phyloP scores from a whole-genome alignment of 2,797 vertebrate species.

The Argyrosomus regius region DNA sequence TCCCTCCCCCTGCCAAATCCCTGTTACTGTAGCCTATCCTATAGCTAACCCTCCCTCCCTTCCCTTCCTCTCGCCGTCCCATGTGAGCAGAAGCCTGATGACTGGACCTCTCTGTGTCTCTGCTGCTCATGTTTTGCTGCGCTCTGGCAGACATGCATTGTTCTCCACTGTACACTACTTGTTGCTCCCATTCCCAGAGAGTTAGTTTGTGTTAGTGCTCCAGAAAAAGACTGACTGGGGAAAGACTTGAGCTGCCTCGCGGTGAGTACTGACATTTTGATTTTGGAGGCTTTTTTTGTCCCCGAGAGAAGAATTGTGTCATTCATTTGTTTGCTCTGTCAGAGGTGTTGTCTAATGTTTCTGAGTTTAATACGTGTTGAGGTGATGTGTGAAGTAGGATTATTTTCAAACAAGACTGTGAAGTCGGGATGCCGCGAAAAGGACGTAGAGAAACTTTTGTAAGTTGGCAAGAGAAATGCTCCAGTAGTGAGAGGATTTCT shows the following conservation, averaged over 20 bases:
- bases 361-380: background rate
- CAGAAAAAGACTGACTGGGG: slow-evolving; percentile 36
- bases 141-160: slow-evolving; percentile 81
- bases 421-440: background rate
- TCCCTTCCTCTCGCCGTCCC: slow-evolving; percentile 66
- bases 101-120: slow-evolving; percentile 79
- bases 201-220: slow-evolving; percentile 42
- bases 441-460: slow-evolving; percentile 5
- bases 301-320: slow-evolving; percentile 25
- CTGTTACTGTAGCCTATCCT: slow-evolving; percentile 67
- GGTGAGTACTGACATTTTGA: slow-evolving; percentile 70
- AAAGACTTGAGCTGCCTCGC: slow-evolving; percentile 37
- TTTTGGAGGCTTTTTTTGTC: slow-evolving; percentile 12
- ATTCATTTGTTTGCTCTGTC: slow-evolving; percentile 53
- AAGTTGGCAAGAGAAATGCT: slow-evolving; percentile 22
- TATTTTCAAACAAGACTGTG: background rate
- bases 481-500: slow-evolving; percentile 24
- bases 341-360: background rate
- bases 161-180: slow-evolving; percentile 79
- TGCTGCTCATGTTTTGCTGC: slow-evolving; percentile 65
- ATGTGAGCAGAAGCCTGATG: slow-evolving; percentile 76
- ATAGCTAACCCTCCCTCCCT: slow-evolving; percentile 40
- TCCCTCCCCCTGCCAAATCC: slow-evolving; percentile 66
- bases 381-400: background rate
- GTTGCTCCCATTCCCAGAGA: slow-evolving; percentile 72